These are phyloP conservation scores for Atrina japonica DNA, from an alignment of 2,888 invertebrate genomes.

Conservation along the genomic window DNA sequence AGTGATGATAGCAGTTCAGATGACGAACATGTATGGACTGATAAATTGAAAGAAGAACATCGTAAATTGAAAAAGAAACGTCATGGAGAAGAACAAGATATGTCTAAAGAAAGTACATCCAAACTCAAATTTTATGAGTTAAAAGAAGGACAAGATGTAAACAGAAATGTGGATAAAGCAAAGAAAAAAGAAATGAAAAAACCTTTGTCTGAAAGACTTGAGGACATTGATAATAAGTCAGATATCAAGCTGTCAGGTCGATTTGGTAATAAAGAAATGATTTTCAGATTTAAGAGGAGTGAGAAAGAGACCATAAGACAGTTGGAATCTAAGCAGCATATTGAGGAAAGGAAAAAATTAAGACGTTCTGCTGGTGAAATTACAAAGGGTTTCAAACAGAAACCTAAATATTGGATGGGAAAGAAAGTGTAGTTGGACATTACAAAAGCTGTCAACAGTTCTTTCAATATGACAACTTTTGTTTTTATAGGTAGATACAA, in stretches of 20 bases:
- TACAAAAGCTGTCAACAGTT: too few species aligned
- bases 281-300: slow-evolving; percentile 71
- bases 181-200: slow-evolving; percentile 58
- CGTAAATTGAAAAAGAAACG: slow-evolving; percentile 82
- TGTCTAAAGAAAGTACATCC: slow-evolving; percentile 27
- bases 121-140: slow-evolving; percentile 84
- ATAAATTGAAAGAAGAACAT: slow-evolving; percentile 90
- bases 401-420: slow-evolving; percentile 75
- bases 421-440: slow-evolving; percentile 54
- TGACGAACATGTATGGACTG: slow-evolving; percentile 88
- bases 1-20: slow-evolving; percentile 84
- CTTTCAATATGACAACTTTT: too few species aligned
- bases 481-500: too few species aligned
- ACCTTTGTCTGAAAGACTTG: slow-evolving; percentile 87
- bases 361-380: slow-evolving; percentile 78
- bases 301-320: slow-evolving; percentile 57
- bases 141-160: slow-evolving; percentile 84
- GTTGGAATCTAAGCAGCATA: slow-evolving; percentile 73
- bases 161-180: slow-evolving; percentile 52
- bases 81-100: slow-evolving; percentile 79
- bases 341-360: slow-evolving; percentile 78
- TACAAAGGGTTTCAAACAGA: slow-evolving; percentile 62
- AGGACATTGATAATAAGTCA: slow-evolving; percentile 82
- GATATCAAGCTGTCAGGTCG: slow-evolving; percentile 83
- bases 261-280: slow-evolving; percentile 75